Evolutionary conservation across 1,140 invertebrate genomes (phyloP).

Genomic region (Batillaria attramentaria): DNA sequence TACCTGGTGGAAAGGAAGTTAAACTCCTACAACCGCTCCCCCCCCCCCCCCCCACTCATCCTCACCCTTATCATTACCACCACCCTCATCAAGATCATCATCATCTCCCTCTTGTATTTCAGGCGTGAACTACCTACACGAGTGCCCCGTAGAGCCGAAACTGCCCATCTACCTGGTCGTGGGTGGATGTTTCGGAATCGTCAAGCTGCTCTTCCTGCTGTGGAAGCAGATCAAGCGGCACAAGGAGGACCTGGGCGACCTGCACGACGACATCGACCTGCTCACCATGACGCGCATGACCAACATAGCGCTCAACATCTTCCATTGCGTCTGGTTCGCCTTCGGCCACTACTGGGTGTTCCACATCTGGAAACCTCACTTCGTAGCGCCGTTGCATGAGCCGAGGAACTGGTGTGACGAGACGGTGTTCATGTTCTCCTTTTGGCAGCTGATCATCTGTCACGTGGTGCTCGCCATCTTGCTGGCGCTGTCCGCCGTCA

Average conservation of each 20-base stretch:
- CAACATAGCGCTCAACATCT: conserved; percentile 72
- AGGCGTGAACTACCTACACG: conserved; percentile 65
- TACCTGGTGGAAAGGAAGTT: too few relatives aligned
- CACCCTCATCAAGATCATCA: background rate
- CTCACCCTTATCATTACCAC: background rate
- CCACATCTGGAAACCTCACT: conserved; percentile 59
- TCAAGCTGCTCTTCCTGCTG: conserved; percentile 53
- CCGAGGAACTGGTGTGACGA: conserved; percentile 68
- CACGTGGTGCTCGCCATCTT: conserved; percentile 47
- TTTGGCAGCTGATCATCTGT: conserved; percentile 77
- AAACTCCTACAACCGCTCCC: too few relatives aligned
- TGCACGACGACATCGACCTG: conserved; percentile 49
- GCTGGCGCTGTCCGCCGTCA: conserved; percentile 28
- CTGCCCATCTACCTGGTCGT: conserved; percentile 65
- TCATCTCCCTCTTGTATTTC: conserved; percentile 30
- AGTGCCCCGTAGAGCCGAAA: conserved; percentile 64
- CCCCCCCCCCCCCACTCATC: too few relatives aligned
- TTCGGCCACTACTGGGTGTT: conserved; percentile 79
- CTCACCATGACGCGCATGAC: conserved; percentile 50
- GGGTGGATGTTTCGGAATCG: conserved; percentile 61
- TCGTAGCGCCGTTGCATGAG: conserved; percentile 75
- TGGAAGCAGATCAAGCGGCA: conserved; percentile 51
- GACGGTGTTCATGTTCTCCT: conserved; percentile 61
- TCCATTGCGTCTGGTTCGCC: conserved; percentile 72
- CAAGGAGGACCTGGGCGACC: conserved; percentile 44